A percentile compares a stretch with the other conserved stretches of the same genome.
Conservation (phyloP, 2,888 invertebrate genomes). For the Dasypogon diadema region DNA sequence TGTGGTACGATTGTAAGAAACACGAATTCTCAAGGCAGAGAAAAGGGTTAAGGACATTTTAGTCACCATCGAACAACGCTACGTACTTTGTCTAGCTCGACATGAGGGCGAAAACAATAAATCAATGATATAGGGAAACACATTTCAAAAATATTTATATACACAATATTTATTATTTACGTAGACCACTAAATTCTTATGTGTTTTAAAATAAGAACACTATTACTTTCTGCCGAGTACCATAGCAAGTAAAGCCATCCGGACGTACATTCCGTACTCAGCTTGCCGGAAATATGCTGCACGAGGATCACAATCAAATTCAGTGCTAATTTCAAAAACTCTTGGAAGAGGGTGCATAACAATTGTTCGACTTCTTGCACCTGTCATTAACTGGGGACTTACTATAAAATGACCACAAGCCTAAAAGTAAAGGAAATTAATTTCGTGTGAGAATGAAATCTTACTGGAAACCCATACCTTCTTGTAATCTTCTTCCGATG, state of each 20-base stretch:
- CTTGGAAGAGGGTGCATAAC: conserved; percentile 98
- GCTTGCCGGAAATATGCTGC: conserved; percentile 99
- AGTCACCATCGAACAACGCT: no score
- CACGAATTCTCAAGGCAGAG: no score
- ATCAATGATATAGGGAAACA: no score
- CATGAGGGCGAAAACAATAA: no score
- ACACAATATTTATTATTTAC: no score
- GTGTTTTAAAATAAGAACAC: no score
- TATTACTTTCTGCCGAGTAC: conserved; percentile 75
- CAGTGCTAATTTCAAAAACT: conserved; percentile 92
- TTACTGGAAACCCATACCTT: conserved; percentile 79
- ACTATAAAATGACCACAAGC: conserved; percentile 89
- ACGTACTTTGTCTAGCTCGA: no score
- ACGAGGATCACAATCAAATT: conserved; percentile 95
- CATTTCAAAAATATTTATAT: no score
- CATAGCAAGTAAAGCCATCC: conserved; percentile 97
- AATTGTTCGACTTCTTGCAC: conserved; percentile 92
- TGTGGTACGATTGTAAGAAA: no score
- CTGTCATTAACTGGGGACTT: conserved; percentile 95
- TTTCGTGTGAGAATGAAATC: background rate
- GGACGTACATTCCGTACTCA: conserved; percentile 96
- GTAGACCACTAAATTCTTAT: no score
- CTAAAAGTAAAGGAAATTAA: conserved; percentile 69
- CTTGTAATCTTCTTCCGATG: conserved; percentile 85
- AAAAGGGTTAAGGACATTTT: no score